phyloP scores from a whole-genome alignment of 2,797 vertebrate genomes.

The Mus minutoides region DNA sequence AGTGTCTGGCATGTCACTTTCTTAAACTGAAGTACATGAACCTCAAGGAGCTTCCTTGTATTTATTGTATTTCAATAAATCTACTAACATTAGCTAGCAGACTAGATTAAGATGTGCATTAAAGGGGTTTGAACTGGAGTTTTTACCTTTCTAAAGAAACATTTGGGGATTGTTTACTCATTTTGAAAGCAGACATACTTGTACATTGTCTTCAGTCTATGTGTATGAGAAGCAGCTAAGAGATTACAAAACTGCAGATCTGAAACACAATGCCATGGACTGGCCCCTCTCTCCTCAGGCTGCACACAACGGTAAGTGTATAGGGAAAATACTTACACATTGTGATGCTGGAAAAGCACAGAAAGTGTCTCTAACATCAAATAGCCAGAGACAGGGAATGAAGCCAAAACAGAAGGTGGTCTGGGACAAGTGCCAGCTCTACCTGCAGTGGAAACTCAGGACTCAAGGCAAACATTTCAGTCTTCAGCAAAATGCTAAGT shows the following conservation, averaged over 20 bases:
- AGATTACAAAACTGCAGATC: background rate
- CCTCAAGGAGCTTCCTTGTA: background rate
- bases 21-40: background rate
- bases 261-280: fast-evolving
- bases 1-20: background rate
- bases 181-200: background rate
- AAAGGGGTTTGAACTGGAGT: background rate
- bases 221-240: background rate
- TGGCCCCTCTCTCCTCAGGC: background rate
- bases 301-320: background rate
- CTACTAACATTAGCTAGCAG: background rate
- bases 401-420: background rate
- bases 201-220: background rate
- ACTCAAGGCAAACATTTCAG: background rate
- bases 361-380: slow-evolving; percentile 9
- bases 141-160: background rate
- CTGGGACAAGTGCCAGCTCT: background rate
- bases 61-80: background rate
- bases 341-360: slow-evolving; percentile 25
- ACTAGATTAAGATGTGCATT: background rate
- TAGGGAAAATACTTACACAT: background rate
- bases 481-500: background rate
- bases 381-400: background rate
- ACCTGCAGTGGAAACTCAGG: background rate
- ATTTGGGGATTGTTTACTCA: background rate